Percentiles rank a stretch among this genome's conserved stretches.
Conservation (phyloP, 2,888 invertebrate species). For the Athalia rosae region DNA sequence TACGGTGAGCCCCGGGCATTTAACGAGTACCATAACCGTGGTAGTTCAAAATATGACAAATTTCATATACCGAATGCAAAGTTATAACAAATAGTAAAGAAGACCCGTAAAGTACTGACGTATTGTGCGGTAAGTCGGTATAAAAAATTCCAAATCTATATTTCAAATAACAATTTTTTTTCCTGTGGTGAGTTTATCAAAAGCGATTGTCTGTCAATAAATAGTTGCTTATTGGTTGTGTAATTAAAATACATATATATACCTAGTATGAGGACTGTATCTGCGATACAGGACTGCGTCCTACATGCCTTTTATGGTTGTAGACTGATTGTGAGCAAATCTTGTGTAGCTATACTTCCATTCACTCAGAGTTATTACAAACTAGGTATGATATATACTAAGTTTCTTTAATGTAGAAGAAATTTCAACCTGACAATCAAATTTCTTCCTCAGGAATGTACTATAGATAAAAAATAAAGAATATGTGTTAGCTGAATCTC, state of each 20-base stretch:
- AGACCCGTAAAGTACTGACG: too few species aligned
- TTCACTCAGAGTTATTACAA: slow-evolving; percentile 27
- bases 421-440: not conserved
- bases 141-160: too few species aligned
- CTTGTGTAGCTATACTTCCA: slow-evolving; percentile 35
- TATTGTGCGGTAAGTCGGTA: too few species aligned
- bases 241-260: slow-evolving; percentile 34
- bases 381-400: not conserved
- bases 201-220: too few species aligned
- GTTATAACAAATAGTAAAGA: too few species aligned
- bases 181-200: too few species aligned
- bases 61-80: not conserved
- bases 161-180: too few species aligned
- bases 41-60: slow-evolving; percentile 6
- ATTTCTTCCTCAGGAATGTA: not conserved
- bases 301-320: slow-evolving; percentile 46
- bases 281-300: slow-evolving; percentile 43
- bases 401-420: not conserved
- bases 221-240: not conserved
- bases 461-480: slow-evolving; percentile 11
- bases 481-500: slow-evolving; percentile 27
- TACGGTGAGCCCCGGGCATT: slow-evolving; percentile 29
- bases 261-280: slow-evolving; percentile 12
- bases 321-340: slow-evolving; percentile 34
- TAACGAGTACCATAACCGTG: not conserved